phyloP scores from a whole-genome alignment of 2,113 vertebrate genomes.

The Atractosteus spatula region DNA sequence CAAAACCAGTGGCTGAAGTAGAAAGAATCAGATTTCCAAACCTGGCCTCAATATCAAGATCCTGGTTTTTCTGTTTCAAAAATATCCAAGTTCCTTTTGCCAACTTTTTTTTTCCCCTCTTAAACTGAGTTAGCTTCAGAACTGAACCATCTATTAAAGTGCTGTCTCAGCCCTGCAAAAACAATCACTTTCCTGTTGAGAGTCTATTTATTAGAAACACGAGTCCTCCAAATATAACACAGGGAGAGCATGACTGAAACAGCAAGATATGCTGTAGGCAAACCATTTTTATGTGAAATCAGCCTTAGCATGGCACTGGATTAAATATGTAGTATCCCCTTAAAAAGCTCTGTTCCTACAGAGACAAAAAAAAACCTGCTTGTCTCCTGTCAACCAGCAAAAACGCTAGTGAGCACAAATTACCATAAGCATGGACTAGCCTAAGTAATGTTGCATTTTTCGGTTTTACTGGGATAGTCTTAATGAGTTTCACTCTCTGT shows the following conservation, averaged over 20 bases:
- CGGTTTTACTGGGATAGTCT: not conserved
- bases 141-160: constrained; percentile 54
- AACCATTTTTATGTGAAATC: constrained; percentile 33
- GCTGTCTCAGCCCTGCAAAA: constrained; percentile 49
- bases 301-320: not conserved
- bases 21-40: constrained; percentile 70
- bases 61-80: constrained; percentile 60
- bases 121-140: constrained; percentile 54
- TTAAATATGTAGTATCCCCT: constrained; percentile 2
- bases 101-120: constrained; percentile 51
- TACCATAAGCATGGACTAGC: constrained; percentile 11
- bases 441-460: not conserved
- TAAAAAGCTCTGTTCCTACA: not conserved
- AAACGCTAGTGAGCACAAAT: constrained; percentile 14
- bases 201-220: constrained; percentile 48
- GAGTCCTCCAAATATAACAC: constrained; percentile 46
- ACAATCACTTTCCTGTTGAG: constrained; percentile 46
- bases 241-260: constrained; percentile 46
- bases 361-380: not conserved
- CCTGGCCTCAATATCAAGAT: constrained; percentile 65
- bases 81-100: constrained; percentile 53
- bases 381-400: not conserved
- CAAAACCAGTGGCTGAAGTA: constrained; percentile 46
- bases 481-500: not conserved
- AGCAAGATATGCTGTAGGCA: constrained; percentile 42